Evolutionary conservation across 2,113 vertebrate genomes (phyloP), one percentile per base, ranked within the genome.

Genomic region (Oplegnathus fasciatus): DNA sequence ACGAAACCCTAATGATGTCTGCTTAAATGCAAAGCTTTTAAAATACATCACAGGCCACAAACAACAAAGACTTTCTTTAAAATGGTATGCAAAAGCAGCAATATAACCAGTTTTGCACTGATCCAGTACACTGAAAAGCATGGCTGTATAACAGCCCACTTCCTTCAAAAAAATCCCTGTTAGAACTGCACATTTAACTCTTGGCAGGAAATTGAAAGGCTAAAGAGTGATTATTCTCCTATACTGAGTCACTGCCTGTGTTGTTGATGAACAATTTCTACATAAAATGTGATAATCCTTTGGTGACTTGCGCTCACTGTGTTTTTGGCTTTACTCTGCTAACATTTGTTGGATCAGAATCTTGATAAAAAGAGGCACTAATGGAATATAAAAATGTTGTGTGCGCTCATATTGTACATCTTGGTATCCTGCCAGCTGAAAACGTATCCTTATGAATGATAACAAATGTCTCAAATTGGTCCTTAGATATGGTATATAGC

Each of bases 31-130:
- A 55, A 76, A 55, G 17, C 50, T 60, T 77, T 82, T 20, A 84
- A 83, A 84, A 74, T 30, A 32, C 57, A 85, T 83, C 73, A 79
- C 26, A 50, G 40, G 83, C 83, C 80, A 77, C 79, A 88, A 48
- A 86, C 78, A 84, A 62, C 75, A 90, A 90, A 86, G 32, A 58
- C 76, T 48, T 30, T 32, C 37, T 75, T 58, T n/a, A 52, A 48
- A 70, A 83, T 42, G 4, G 28, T 54, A 42, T 34, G 44, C 37
- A 85, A 75, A 62, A 37, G 30, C 44, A 66, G n/a, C 18, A 50
- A 8, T 40, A 9, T 11, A 79, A 48, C 44, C 20, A 14, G 50
- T 75, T 83, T 28, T 71, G 15, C 14, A 20, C 26, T 34, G 54
- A 77, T 88, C 69, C 30, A 70, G 74, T 17, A 44, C 26, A 50